Conservation (phyloP, 2,888 invertebrate species). For the Dermolepida albohirtum region DNA sequence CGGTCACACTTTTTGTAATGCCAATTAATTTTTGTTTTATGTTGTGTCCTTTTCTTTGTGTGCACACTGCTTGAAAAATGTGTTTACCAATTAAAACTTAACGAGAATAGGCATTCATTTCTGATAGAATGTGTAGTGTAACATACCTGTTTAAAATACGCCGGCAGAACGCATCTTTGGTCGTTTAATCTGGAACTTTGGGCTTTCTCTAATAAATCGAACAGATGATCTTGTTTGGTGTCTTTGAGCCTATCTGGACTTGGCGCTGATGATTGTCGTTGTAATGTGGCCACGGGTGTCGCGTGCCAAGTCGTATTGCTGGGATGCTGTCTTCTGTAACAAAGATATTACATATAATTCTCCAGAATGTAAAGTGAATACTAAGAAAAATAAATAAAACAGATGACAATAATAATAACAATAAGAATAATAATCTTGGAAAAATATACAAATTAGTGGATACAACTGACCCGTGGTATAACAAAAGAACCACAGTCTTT, state of each 20-base stretch:
- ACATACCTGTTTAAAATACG: constrained; percentile 87
- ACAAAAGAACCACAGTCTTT: too few relatives aligned
- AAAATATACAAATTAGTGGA: too few relatives aligned
- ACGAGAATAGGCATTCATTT: too few relatives aligned
- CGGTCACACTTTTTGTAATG: constrained; percentile 6
- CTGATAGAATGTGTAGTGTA: too few relatives aligned
- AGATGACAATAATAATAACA: too few relatives aligned
- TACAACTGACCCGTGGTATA: too few relatives aligned
- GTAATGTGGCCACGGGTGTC: constrained; percentile 49
- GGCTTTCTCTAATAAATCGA: constrained; percentile 93
- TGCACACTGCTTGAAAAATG: not conserved
- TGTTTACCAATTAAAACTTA: constrained; percentile 28
- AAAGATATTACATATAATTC: constrained; percentile 44
- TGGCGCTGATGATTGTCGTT: constrained; percentile 48
- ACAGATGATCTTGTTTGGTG: constrained; percentile 82
- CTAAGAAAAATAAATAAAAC: not conserved
- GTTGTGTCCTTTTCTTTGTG: not conserved
- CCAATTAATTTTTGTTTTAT: constrained; percentile 5
- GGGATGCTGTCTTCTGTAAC: constrained; percentile 76
- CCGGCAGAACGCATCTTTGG: constrained; percentile 95
- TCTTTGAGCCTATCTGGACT: constrained; percentile 68
- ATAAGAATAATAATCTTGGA: too few relatives aligned
- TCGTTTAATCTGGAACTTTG: constrained; percentile 96
- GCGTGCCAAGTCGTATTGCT: constrained; percentile 63
- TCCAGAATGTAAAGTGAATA: not conserved